Base-by-base conservation (phyloP, 2,113 vertebrate genomes). In the Apteryx mantelli region DNA sequence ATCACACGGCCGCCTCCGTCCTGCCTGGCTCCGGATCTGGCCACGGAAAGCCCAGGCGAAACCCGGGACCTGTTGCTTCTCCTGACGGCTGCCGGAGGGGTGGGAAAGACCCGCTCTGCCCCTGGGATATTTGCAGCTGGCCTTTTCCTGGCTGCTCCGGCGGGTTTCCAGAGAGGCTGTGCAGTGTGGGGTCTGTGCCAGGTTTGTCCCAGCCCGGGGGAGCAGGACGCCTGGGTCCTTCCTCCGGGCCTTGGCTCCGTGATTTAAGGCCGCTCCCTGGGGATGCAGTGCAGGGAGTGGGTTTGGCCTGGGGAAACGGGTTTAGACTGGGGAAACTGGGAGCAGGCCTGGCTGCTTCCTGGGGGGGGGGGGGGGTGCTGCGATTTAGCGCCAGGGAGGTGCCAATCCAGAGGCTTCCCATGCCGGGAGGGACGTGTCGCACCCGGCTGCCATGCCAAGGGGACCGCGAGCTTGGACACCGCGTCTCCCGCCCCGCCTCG, bases 31-130 rank as follows among this genome's bases (percentile, higher is more conserved):
- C 55, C 55, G 17, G 55, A 55, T 24, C 26, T 4, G 7, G 55
- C 55, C 26, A 16, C 28, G 34, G 38, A 34, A 38, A 50, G n/a
- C 61, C 77, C 46, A 9, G n/a, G 34, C 34, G 8, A 75, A 38
- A 12, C 20, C 71, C 88, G 50, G 34, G 77, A 83, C 89, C 69
- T 96, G 89, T 95, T 96, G 96, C 92, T 87, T 70, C 78, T 94
- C 93, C 91, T 84, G 64, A 78, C 1, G 11, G 76, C 24, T 26
- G 3, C 34, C 0, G 8, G 36, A 7, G 16, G 48, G 18, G 50
- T 61, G 60, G 87, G 87, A 74, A 66, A 84, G 88, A 5, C 14
- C 40, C 55, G 32, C 24, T 36, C 25, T 40, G 28, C 19, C 44
- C 56, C 64, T 73, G 10, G 60, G 20, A 22, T n/a, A 8, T 36